These are phyloP conservation scores for Phaedon cochleariae DNA, from an alignment of 2,888 invertebrate genomes.

Conservation along the genomic window DNA sequence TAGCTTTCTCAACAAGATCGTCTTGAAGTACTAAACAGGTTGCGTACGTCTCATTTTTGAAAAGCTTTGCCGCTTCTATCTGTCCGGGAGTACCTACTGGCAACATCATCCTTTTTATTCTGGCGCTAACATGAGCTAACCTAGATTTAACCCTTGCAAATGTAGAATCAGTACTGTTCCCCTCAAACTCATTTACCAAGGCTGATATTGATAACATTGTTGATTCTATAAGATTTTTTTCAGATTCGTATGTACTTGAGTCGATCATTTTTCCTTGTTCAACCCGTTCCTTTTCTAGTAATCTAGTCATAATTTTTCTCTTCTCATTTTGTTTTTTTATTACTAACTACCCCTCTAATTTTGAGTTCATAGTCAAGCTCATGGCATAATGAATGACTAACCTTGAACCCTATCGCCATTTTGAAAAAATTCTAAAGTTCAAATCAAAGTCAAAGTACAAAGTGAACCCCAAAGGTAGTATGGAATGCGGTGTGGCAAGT, in stretches of 20 bases:
- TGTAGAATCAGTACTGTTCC: neutral
- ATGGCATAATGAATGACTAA: neutral
- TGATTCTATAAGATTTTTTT: neutral
- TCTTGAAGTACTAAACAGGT: neutral
- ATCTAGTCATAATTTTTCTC: conserved; percentile 3
- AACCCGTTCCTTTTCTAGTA: neutral
- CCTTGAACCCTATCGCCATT: neutral
- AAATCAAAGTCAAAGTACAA: no score
- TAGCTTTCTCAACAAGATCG: no score
- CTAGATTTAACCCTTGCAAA: neutral
- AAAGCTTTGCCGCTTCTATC: neutral
- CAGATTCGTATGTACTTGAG: neutral
- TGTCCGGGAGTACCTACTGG: neutral
- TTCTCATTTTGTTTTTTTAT: conserved; percentile 12
- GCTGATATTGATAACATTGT: neutral
- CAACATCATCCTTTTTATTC: neutral
- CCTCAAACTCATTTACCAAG: neutral
- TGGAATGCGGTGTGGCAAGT: no score
- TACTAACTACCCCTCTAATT: neutral
- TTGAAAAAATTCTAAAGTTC: no score
- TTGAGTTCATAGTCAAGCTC: conserved; percentile 6
- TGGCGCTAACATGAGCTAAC: neutral
- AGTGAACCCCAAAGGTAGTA: no score
- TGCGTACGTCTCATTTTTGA: neutral
- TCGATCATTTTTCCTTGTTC: neutral